Base-by-base conservation (phyloP, 1,140 invertebrate species). In the Epicauta chinensis region DNA sequence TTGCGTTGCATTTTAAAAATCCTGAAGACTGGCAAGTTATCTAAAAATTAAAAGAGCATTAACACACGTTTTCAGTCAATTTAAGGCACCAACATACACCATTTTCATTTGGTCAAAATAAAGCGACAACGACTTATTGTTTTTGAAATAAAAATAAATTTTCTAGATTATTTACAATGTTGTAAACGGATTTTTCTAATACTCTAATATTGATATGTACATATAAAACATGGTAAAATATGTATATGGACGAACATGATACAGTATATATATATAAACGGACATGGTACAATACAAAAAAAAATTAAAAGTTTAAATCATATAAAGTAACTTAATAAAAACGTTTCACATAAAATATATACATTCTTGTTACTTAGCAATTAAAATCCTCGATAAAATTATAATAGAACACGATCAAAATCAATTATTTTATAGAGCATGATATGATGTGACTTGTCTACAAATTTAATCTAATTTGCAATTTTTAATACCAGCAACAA, bases 71-170 rank as follows among this genome's bases (percentile, higher is more conserved):
- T 34, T 53, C 51, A 53, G 51, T 53, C 51, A 38, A 47, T 34
- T 47, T 53, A 53, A 53, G 51, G 51, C 51, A 53, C 51, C 40
- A 42, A 44, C 23, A 41, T 47, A 39, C 39, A 47, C 23, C 4
- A 23, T 23, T 23, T 7, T 23, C 23, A 23, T 3, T 23, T 23
- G 23, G 4, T 7, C 4, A 7, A 23, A 35, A 53, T 34, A 5
- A 14, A 45, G 9, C 6, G 13, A 44, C 7, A 32, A 31, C n/a
- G n/a, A n/a, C n/a, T 16, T 45, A 34, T 34, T 34, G 3, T 34
- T 7, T 34, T 34, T 34, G 10, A n/a, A 34, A 7, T 34, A 34
- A 11, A 34, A 34, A 34, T 34, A 7, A 10, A 34, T 34, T 34
- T n/a, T n/a, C 12, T 34, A 7, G 11, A 34, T n/a, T n/a, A 34